Evolutionary conservation across 2,797 vertebrate genomes (phyloP), one percentile per base, ranked within the genome.

Genomic region (Phylloscopus collybita): DNA sequence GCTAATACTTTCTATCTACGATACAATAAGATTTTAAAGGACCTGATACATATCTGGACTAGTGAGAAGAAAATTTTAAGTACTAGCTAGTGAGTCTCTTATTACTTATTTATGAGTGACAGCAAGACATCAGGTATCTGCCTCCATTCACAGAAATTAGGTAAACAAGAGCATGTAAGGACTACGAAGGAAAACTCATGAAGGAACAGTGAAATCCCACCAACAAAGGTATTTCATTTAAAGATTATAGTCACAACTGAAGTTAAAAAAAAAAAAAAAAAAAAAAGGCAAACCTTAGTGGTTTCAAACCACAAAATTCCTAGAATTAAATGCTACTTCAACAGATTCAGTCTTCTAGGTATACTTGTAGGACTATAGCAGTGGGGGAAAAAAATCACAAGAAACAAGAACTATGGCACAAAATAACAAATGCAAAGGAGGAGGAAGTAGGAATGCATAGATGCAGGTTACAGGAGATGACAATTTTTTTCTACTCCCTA

Each of bases 311-410:
- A 1, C 45, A 90, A 8, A 26, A 64, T 30, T 84, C 44, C 30
- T 29, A 10, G 21, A 91, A 70, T 61, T 72, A 80, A 91, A 81
- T 23, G 10, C 12, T 51, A 29, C 30, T 71, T 81, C 15, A 50
- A 8, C 5, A 59, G 25, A 40, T 56, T 65, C 32, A 30, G n/a
- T 51, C n/a, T 45, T 60, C 12, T 32, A 56, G 26, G 23, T 59
- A 34, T 17, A 10, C 27, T 34, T 71, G 18, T 40, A 69, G 21
- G 26, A 66, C 29, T 12, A 10, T 2, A 72, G 22, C 4, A 34
- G 16, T 16, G 1, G 0, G 1, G 0, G 4, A 62, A 51, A 22
- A 79, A 45, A 26, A 2, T 9, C 13, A 57, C 3, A 74, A 65
- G 14, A 51, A 75, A 29, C 3, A 84, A 65, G 65, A 61, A 26